Percentiles rank a stretch among this genome's conserved stretches.
These are phyloP conservation scores for Myanophis thanlyinensis DNA, from an alignment of 2,113 vertebrate genomes.

Conservation along the genomic window DNA sequence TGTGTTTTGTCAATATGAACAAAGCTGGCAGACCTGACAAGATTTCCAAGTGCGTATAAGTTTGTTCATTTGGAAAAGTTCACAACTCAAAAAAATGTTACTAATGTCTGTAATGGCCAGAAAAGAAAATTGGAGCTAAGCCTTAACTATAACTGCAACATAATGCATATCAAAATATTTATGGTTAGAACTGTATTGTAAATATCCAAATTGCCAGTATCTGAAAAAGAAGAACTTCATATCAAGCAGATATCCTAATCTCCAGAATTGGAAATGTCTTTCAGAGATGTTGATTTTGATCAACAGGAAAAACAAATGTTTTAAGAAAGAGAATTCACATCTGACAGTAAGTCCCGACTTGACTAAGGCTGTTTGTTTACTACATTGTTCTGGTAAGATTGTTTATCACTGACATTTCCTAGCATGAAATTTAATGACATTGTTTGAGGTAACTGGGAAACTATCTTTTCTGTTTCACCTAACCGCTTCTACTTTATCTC, in stretches of 20 bases:
- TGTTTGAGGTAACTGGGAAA: background rate
- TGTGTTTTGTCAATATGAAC: too few species aligned
- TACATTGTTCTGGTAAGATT: background rate
- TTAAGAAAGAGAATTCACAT: background rate
- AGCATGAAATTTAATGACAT: background rate
- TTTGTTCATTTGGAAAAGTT: background rate
- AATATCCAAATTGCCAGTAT: background rate
- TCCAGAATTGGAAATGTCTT: background rate
- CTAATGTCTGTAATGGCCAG: background rate
- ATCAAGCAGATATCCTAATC: background rate
- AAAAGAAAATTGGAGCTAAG: background rate
- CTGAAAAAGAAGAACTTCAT: background rate
- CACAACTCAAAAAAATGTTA: background rate
- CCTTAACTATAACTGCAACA: background rate
- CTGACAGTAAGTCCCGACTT: background rate
- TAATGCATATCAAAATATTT: background rate
- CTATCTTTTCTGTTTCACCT: background rate
- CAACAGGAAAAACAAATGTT: background rate
- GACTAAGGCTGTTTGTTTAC: background rate
- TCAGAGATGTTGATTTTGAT: background rate
- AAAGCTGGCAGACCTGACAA: too few species aligned
- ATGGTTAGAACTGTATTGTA: background rate
- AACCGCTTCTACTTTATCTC: background rate
- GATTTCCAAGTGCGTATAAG: background rate
- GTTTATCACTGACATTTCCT: background rate